Base-by-base conservation (phyloP, 2,888 invertebrate species). In the Oeneis ivallda region DNA sequence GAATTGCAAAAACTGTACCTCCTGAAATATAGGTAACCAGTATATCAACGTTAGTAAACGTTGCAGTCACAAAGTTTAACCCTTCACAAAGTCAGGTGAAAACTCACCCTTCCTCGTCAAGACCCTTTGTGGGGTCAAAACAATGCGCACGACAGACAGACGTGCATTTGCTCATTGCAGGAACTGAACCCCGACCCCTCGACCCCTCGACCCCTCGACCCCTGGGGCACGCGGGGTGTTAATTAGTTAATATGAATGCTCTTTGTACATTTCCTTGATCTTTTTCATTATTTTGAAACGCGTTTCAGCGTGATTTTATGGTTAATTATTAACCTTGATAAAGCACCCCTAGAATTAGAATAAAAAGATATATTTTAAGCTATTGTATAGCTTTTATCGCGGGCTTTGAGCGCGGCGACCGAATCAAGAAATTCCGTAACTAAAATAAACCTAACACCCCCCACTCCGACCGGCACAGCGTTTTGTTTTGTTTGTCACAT, bases 191-290 rank as follows among this genome's bases (percentile, higher is more conserved):
- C 59, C 67, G 62, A 70, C 69, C 67, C 62, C 47, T 57, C 37
- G 37, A 37, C 37, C 67, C 62, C 47, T 57, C 37, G 37, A 37
- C 37, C 69, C 69, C 62, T 54, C 67, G 65, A 69, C 69, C 66
- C 65, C 49, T 53, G 59, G 56, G 64, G 56, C 47, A 60, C 41
- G 64, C 34, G 17, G 52, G 65, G 68, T 65, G 67, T 65, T 70
- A 70, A 70, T 70, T 70, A 70, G 69, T 70, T 70, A 67, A 67
- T 63, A 67, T 65, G 69, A 69, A 67, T 70, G 69, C 69, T 65
- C 69, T 70, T 65, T 70, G 65, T 60, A 57, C 43, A 34, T 63
- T 67, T 63, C 63, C 67, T 70, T 67, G 60, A 65, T 65, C 67
- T 56, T 67, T 67, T 67, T 67, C 56, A 63, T 65, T 64, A 67